These are phyloP conservation scores for Tenthredo distinguenda DNA, from an alignment of 2,888 invertebrate species.

Conservation along the genomic window DNA sequence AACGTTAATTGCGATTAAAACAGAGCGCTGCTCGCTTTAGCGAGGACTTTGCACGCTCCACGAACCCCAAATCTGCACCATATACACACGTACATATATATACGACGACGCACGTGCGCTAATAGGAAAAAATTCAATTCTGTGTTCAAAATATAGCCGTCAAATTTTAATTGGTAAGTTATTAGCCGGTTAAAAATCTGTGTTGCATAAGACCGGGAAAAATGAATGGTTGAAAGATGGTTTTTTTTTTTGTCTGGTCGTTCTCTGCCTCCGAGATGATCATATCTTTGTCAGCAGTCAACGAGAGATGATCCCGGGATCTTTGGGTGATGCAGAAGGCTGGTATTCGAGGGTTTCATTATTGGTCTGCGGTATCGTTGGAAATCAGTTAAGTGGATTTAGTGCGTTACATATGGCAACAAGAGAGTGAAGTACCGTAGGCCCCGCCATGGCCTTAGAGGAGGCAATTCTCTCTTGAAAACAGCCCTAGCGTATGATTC, in stretches of 20 bases:
- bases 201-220: neutral
- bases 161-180: constrained; percentile 29
- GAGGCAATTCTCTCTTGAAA: constrained; percentile 25
- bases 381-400: constrained; percentile 50
- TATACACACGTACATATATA: neutral
- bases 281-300: constrained; percentile 27
- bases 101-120: constrained; percentile 41
- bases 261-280: neutral
- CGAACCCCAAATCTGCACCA: constrained; percentile 3
- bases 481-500: constrained; percentile 46
- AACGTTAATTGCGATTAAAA: constrained; percentile 52
- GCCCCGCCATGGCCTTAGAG: neutral
- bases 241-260: neutral
- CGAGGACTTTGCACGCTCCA: constrained; percentile 34
- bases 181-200: neutral
- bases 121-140: constrained; percentile 38
- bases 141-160: constrained; percentile 7
- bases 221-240: neutral
- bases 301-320: constrained; percentile 16
- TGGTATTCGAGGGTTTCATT: neutral
- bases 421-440: constrained; percentile 1
- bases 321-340: neutral
- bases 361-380: constrained; percentile 42
- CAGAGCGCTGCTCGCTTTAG: constrained; percentile 36
- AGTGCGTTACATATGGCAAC: constrained; percentile 49